Evolutionary conservation across 1,140 invertebrate species (phyloP), one percentile per base, ranked within the genome.

Genomic region (Varroa destructor): DNA sequence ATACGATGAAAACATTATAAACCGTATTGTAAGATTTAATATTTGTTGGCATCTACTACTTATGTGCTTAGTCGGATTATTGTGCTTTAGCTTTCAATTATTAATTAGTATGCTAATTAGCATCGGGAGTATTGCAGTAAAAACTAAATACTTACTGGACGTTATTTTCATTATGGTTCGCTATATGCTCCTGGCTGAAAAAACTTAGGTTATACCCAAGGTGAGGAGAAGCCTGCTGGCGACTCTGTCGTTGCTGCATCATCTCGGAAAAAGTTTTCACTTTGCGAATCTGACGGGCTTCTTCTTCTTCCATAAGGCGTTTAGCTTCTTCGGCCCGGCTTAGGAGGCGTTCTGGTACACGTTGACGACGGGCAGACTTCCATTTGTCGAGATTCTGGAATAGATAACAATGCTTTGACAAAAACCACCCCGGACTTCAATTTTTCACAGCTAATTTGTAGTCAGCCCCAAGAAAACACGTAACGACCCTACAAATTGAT

Each of bases 201-300:
- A 67, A 67, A 8, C 40, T 67, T 37, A 67, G 61, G 46, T 46
- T 67, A 46, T 67, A 67, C 4, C 46, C 46, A 51, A 5, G 46
- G 8, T 51, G 46, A 3, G 46, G 46, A 2, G 40, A 12, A 8
- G 40, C 46, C 37, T 67, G 61, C 46, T 67, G 61, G 14, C 61
- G 61, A 40, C 46, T 40, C 61, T 67, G 61, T 4, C 61, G 61
- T 80, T 93, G 89, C 79, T 91, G 88, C 82, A 93, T 85, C 86
- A 95, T 94, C 81, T 95, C 90, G 77, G 86, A 90, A 83, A 93
- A 96, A 56, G 91, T 94, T 83, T 93, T 94, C 77, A 86, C 88
- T 79, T 88, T 80, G 51, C 83, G 76, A 86, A 84, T 74, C 82
- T 77, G 74, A 72, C 89, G 87, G 76, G 88, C 81, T 80, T 88